Evolutionary conservation across 2,888 invertebrate species (phyloP).

Genomic region (Drosophila buzzatii): DNA sequence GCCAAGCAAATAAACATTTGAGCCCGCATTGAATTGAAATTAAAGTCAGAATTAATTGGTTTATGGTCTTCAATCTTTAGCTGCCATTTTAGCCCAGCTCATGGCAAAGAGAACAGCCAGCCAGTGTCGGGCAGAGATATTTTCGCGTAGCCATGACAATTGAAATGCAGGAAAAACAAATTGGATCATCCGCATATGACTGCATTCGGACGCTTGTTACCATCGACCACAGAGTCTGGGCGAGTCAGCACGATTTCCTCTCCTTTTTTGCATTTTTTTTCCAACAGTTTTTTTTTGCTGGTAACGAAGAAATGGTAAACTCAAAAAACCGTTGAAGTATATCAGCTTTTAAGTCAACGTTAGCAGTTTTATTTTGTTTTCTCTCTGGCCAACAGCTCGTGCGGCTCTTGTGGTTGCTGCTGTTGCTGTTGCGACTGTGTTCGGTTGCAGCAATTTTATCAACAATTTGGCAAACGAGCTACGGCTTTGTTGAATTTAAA

Average conservation of each 20-base stretch:
- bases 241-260: constrained; percentile 7
- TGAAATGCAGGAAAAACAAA: constrained; percentile 38
- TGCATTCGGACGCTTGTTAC: constrained; percentile 20
- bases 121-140: constrained; percentile 3
- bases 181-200: constrained; percentile 32
- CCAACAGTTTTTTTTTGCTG: neutral
- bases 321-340: constrained; percentile 5
- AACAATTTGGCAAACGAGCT: constrained; percentile 16
- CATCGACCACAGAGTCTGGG: constrained; percentile 14
- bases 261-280: neutral
- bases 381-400: constrained; percentile 14
- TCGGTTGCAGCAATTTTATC: constrained; percentile 8
- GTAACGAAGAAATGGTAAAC: neutral
- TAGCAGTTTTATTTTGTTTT: constrained; percentile 16
- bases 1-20: constrained; percentile 1
- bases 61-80: constrained; percentile 4
- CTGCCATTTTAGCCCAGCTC: constrained; percentile 1
- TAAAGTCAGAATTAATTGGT: constrained; percentile 4
- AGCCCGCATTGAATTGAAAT: neutral
- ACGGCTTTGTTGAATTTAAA: constrained; percentile 11
- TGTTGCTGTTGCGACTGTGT: constrained; percentile 6
- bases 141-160: constrained; percentile 30
- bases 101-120: neutral
- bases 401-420: constrained; percentile 6
- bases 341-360: constrained; percentile 34